These are phyloP conservation scores for Bombus turneri DNA, from an alignment of 1,140 invertebrate species.

Conservation along the genomic window DNA sequence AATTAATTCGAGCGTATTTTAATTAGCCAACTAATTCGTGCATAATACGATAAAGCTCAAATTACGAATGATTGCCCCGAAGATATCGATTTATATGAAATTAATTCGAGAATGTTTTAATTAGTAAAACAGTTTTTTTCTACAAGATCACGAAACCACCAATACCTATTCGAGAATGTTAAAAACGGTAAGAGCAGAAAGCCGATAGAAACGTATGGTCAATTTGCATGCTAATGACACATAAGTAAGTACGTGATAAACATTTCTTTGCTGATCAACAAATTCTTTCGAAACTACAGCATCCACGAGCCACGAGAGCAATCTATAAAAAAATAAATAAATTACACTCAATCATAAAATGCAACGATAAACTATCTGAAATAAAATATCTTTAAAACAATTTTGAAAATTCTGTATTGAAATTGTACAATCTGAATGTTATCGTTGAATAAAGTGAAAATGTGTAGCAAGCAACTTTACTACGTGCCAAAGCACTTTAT, in stretches of 20 bases:
- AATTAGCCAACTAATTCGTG: conserved; percentile 7
- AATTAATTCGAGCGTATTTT: conserved; percentile 10
- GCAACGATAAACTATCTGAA: neutral
- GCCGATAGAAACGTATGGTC: neutral
- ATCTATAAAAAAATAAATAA: neutral
- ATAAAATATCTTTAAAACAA: neutral
- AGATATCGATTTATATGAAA: conserved; percentile 19
- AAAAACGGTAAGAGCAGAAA: neutral
- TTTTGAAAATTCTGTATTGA: too few relatives aligned
- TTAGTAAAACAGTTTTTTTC: conserved; percentile 13
- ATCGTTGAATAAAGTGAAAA: neutral
- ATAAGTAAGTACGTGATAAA: neutral
- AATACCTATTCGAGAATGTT: neutral
- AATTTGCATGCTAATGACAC: neutral
- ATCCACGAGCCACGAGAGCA: neutral
- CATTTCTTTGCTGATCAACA: neutral
- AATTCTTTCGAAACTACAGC: neutral
- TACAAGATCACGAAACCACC: neutral
- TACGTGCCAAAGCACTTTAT: conserved; percentile 20
- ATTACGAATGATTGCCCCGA: neutral
- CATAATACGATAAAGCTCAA: neutral
- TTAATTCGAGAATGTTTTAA: conserved; percentile 39
- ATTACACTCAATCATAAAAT: neutral
- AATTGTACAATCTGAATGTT: neutral
- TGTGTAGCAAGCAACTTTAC: neutral